Conservation (phyloP, 2,797 vertebrate genomes). For the Paramormyrops hopkinsi region DNA sequence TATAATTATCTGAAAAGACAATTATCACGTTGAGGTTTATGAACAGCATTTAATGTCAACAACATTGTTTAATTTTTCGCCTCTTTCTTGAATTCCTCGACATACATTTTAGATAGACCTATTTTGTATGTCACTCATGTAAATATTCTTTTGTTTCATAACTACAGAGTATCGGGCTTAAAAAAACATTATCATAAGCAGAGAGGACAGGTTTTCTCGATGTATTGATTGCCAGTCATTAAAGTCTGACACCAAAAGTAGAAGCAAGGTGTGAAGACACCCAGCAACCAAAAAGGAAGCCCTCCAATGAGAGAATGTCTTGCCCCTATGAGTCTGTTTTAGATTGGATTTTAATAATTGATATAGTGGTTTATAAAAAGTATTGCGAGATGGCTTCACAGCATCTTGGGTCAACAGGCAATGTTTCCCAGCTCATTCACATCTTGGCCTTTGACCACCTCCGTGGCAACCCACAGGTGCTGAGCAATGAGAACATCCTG, state of each 20-base stretch:
- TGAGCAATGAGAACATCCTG: conserved; percentile 94
- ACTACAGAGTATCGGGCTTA: neutral
- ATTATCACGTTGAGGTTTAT: neutral
- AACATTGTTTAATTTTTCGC: neutral
- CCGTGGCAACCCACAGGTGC: conserved; percentile 63
- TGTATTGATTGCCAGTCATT: neutral
- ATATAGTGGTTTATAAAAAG: conserved; percentile 59
- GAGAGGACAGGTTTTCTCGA: neutral
- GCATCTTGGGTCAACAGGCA: conserved; percentile 25
- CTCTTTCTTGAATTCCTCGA: neutral
- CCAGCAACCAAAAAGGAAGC: neutral
- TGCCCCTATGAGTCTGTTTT: conserved; percentile 43
- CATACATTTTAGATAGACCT: neutral
- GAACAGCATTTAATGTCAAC: neutral
- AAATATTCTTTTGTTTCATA: neutral
- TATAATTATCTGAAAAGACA: neutral
- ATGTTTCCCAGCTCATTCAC: conserved; percentile 37
- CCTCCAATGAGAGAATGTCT: conserved; percentile 12
- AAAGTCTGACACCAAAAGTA: neutral
- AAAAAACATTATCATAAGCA: neutral
- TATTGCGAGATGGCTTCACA: conserved; percentile 34
- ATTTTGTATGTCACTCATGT: neutral
- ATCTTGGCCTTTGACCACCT: conserved; percentile 37
- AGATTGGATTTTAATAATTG: conserved; percentile 78
- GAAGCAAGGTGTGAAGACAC: neutral